Base-by-base conservation (phyloP, 2,888 invertebrate genomes). In the Idaea dimidiata region DNA sequence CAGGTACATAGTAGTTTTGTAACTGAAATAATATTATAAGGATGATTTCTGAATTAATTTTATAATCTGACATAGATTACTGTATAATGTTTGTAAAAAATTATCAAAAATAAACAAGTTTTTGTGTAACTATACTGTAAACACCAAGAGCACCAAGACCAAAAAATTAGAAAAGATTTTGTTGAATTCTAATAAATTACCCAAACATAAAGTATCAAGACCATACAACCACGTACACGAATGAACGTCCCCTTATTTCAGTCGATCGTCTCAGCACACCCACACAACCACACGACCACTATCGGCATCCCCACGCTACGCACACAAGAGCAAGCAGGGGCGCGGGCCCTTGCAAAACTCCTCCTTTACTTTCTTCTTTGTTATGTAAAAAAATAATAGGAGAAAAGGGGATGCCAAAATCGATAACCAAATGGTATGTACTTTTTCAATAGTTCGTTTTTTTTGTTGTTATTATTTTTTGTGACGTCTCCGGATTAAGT, bases 281-380 rank as follows among this genome's bases (percentile, higher is more conserved):
- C 83, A 79, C 86, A 82, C 83, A 79, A 76, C 67, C 31, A 59
- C 17, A 16, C 33, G 58, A 57, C 71, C 72, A 72, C 71, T 73
- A 77, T 74, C 67, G 72, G 68, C 73, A 66, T 70, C 61, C 65
- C 56, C 72, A 77, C 82, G 69, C 54, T 72, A 77, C 82, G 69
- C 74, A 72, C 75, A 74, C 72, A 71, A 17, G 17, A 64, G 60
- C 69, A 64, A 63, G 74, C 77, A 83, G 86, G 88, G 88, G 84
- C 80, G 84, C 87, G 80, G 77, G 85, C 89, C 89, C 88, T 86
- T 84, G 83, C 86, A 79, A 75, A 89, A 87, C 90, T 90, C 91
- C 91, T 88, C 91, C 91, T 91, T 86, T 88, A 84, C 88, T 91
- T 91, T 91, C 85, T 86, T 86, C 90, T 90, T 92, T 91, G 91